Percentiles rank a stretch among this genome's conserved stretches.
Conservation (phyloP, 2,888 invertebrate species). For the Sinotaia quadrata region DNA sequence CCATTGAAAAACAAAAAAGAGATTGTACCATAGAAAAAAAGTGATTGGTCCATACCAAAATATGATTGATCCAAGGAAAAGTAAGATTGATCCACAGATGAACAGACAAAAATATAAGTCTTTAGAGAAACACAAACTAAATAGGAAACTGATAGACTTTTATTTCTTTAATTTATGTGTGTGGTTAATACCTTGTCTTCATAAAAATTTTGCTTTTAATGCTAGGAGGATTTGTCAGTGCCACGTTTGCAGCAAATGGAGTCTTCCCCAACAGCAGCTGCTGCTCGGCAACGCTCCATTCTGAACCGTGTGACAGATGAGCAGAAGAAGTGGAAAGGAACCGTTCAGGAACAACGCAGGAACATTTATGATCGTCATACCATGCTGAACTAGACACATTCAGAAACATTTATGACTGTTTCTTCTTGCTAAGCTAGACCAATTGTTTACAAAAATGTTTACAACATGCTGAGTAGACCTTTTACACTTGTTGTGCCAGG, state of each 20-base stretch:
- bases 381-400: slow-evolving; percentile 87
- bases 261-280: slow-evolving; percentile 14
- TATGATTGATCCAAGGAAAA: no score
- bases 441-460: no score
- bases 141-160: background rate
- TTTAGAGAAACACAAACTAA: background rate
- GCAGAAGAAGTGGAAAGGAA: slow-evolving; percentile 97
- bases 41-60: no score
- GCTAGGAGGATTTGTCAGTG: slow-evolving; percentile 53
- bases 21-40: no score
- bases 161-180: no score
- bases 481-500: no score
- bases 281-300: slow-evolving; percentile 54
- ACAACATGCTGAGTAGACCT: no score
- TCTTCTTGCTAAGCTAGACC: no score
- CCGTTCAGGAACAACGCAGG: slow-evolving; percentile 94
- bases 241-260: slow-evolving; percentile 45
- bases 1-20: no score
- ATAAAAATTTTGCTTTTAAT: background rate
- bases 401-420: no score
- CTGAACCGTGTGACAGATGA: slow-evolving; percentile 95
- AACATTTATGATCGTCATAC: slow-evolving; percentile 98
- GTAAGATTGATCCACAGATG: no score
- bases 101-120: no score
- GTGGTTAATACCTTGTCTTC: background rate